phyloP scores from a whole-genome alignment of 2,113 vertebrate genomes.

The Sander vitreus region DNA sequence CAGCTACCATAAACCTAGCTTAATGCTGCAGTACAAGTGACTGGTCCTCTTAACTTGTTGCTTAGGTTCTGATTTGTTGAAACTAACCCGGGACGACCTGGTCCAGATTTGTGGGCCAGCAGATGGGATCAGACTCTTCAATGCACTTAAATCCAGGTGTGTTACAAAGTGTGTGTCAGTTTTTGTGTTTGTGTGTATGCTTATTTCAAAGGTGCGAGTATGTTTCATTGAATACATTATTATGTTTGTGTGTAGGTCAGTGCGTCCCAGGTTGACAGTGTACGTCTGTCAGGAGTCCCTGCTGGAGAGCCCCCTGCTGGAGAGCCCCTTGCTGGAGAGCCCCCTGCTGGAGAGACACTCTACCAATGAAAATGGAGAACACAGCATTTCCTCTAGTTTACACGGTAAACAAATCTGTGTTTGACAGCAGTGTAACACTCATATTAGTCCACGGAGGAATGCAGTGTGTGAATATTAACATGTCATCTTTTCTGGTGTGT shows the following conservation, averaged over 20 bases:
- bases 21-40: not conserved
- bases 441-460: not conserved
- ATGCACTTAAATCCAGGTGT: slow-evolving; percentile 95
- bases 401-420: slow-evolving; percentile 80
- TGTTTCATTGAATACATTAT: not conserved
- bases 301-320: slow-evolving; percentile 83
- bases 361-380: slow-evolving; percentile 83
- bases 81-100: slow-evolving; percentile 93
- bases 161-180: not conserved
- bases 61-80: slow-evolving; percentile 95
- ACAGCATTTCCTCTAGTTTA: slow-evolving; percentile 85
- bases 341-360: slow-evolving; percentile 85
- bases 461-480: not conserved
- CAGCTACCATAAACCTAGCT: no score
- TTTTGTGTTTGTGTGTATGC: not conserved
- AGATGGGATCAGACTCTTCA: slow-evolving; percentile 95
- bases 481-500: not conserved
- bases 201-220: not conserved
- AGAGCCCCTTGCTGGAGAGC: slow-evolving; percentile 76
- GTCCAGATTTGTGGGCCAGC: slow-evolving; percentile 95
- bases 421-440: not conserved
- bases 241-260: slow-evolving; percentile 82
- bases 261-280: slow-evolving; percentile 92
- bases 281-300: slow-evolving; percentile 90
- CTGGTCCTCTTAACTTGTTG: not conserved